Conservation (phyloP, 1,140 invertebrate species). For the Acromyrmex heyeri region DNA sequence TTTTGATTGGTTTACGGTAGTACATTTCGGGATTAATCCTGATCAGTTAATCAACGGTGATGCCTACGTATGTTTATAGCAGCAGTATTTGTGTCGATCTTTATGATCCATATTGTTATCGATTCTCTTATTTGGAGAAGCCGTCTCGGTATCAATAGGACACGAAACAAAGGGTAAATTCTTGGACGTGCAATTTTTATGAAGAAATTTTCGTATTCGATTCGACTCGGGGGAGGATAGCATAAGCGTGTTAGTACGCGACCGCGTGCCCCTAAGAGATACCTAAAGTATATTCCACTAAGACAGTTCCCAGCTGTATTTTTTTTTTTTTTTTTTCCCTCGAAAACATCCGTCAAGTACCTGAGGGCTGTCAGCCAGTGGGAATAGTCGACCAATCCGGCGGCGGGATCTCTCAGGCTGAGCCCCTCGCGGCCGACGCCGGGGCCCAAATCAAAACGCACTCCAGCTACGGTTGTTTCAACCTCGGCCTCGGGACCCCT, state of each 20-base stretch:
- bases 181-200: conserved; percentile 20
- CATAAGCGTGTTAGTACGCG: conserved; percentile 82
- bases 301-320: conserved; percentile 49
- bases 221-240: conserved; percentile 10
- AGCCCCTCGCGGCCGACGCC: conserved; percentile 86
- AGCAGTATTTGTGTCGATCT: neutral
- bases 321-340: conserved; percentile 64
- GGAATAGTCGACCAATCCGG: conserved; percentile 87
- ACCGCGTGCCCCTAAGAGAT: conserved; percentile 75
- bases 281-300: conserved; percentile 68
- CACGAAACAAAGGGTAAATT: neutral
- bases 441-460: conserved; percentile 86
- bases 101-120: no score
- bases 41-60: neutral
- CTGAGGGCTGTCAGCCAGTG: conserved; percentile 87
- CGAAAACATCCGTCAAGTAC: conserved; percentile 84
- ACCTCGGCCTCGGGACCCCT: conserved; percentile 85
- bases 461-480: conserved; percentile 86
- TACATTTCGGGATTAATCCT: conserved; percentile 33
- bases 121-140: conserved; percentile 12
- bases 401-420: conserved; percentile 85
- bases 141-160: neutral
- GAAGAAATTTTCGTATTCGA: conserved; percentile 17
- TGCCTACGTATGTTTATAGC: conserved; percentile 19
- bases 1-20: neutral